A percentile compares a stretch with the other conserved stretches of the same genome.
Evolutionary conservation across 2,888 invertebrate species (phyloP).

Genomic region (Sclerodermus sp.): DNA sequence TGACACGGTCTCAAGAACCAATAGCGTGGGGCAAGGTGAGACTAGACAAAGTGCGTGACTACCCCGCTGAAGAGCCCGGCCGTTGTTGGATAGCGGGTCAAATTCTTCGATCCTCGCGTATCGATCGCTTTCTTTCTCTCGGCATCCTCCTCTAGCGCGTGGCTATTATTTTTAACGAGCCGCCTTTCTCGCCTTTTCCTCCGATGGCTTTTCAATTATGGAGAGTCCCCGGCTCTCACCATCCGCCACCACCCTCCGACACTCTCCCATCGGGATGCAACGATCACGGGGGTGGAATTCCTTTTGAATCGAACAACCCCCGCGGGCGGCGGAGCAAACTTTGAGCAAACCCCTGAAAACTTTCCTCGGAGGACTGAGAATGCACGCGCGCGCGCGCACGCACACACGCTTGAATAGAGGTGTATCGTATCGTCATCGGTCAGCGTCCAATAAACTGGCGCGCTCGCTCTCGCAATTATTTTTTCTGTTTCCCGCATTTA

Average conservation of each 20-base stretch:
- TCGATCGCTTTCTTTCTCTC: conserved; percentile 3
- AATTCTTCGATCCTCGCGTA: conserved; percentile 23
- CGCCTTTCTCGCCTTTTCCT: not conserved
- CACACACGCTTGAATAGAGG: too few relatives aligned
- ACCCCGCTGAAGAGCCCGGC: conserved; percentile 27
- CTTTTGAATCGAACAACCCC: too few relatives aligned
- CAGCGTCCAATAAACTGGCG: conserved; percentile 22
- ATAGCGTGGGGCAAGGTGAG: conserved; percentile 12
- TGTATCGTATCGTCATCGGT: too few relatives aligned
- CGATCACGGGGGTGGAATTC: too few relatives aligned
- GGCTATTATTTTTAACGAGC: conserved; percentile 4
- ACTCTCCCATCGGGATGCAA: too few relatives aligned
- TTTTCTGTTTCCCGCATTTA: conserved; percentile 16
- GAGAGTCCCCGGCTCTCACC: too few relatives aligned
- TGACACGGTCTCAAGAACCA: conserved; percentile 4
- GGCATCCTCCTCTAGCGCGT: not conserved
- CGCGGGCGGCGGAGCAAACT: too few relatives aligned
- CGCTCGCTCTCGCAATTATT: conserved; percentile 25
- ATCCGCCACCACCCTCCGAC: too few relatives aligned
- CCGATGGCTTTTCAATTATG: not conserved
- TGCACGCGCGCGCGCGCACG: too few relatives aligned
- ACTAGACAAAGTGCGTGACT: conserved; percentile 36
- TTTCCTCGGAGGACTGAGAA: too few relatives aligned
- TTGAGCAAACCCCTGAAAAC: too few relatives aligned
- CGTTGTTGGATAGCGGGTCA: conserved; percentile 35